Percentiles rank a stretch among this genome's conserved stretches.
phyloP scores from a whole-genome alignment of 2,888 invertebrate genomes.

The Cheilosia urbana region DNA sequence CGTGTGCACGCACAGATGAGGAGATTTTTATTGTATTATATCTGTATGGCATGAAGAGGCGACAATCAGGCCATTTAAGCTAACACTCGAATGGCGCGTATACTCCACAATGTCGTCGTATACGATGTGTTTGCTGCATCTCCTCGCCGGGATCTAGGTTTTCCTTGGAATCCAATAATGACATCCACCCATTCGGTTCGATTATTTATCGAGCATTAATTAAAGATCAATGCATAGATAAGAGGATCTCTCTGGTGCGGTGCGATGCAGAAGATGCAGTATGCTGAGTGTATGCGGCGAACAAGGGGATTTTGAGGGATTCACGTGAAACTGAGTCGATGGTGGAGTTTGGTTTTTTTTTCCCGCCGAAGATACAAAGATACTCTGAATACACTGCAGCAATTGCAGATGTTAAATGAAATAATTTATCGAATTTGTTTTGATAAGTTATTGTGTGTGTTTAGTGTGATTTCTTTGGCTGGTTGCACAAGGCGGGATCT shows the following conservation, averaged over 20 bases:
- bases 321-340: constrained; percentile 60
- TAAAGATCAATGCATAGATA: constrained; percentile 79
- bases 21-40: constrained; percentile 61
- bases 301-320: constrained; percentile 14
- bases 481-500: constrained; percentile 27
- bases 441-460: constrained; percentile 62
- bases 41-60: constrained; percentile 63
- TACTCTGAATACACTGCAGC: constrained; percentile 34
- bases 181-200: constrained; percentile 78
- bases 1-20: constrained; percentile 54
- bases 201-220: constrained; percentile 79
- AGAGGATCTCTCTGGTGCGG: constrained; percentile 56
- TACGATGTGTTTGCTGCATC: constrained; percentile 17
- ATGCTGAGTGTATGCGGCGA: constrained; percentile 5
- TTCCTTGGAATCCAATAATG: constrained; percentile 77
- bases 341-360: constrained; percentile 35
- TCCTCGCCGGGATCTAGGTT: constrained; percentile 52
- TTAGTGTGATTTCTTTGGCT: constrained; percentile 50
- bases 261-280: constrained; percentile 20
- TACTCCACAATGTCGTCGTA: constrained; percentile 45
- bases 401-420: constrained; percentile 36
- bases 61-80: constrained; percentile 75
- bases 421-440: constrained; percentile 66
- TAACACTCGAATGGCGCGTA: constrained; percentile 68
- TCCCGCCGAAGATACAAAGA: constrained; percentile 39